Evolutionary conservation across 2,888 invertebrate genomes (phyloP).

Genomic region (Agonopterix arenella): DNA sequence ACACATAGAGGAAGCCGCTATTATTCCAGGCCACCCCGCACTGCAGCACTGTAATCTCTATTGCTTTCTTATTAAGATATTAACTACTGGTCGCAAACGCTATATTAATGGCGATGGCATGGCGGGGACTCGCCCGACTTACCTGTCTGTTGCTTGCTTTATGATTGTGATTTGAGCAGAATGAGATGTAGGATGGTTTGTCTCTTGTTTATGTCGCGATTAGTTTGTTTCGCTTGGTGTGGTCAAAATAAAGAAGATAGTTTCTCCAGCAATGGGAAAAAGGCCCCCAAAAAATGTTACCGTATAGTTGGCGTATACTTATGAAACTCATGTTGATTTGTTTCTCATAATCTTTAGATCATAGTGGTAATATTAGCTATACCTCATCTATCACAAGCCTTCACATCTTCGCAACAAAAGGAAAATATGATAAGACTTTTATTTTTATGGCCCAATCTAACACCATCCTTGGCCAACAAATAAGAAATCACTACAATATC

Average conservation of each 20-base stretch:
- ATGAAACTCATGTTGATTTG: no score
- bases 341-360: no score
- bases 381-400: no score
- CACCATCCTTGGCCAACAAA: no score
- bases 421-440: no score
- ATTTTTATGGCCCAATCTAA: no score
- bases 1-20: constrained; percentile 44
- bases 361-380: no score
- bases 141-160: constrained; percentile 10
- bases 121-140: constrained; percentile 9
- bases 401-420: no score
- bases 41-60: constrained; percentile 51
- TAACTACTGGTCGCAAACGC: constrained; percentile 60
- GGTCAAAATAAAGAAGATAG: background rate
- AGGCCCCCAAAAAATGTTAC: no score
- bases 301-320: no score
- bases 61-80: constrained; percentile 72
- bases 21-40: constrained; percentile 46
- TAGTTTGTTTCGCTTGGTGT: background rate
- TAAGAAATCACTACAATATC: no score
- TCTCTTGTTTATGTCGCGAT: background rate
- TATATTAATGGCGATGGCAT: constrained; percentile 40
- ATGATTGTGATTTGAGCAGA: constrained; percentile 28
- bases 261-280: no score
- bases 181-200: constrained; percentile 6